These are phyloP conservation scores for Tupiocoris notatus DNA, from an alignment of 2,888 invertebrate species.

Conservation along the genomic window DNA sequence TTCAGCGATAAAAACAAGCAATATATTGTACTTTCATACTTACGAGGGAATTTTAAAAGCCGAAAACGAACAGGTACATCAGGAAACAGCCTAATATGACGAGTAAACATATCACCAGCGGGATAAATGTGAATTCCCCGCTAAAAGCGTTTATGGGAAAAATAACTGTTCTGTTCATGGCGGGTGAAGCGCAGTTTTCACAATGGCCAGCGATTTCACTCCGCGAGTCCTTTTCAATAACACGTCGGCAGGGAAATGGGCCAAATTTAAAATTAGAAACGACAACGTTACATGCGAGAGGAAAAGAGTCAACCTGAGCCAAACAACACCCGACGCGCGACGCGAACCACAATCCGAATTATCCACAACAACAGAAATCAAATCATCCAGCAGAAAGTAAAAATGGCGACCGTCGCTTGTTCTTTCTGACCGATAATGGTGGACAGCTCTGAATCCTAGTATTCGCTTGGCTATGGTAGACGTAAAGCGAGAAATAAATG, in stretches of 20 bases:
- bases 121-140: slow-evolving; percentile 27
- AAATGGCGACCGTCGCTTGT: too few relatives aligned
- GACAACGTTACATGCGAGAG: neutral
- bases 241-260: slow-evolving; percentile 14
- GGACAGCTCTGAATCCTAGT: too few relatives aligned
- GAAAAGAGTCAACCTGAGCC: neutral
- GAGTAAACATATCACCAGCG: slow-evolving; percentile 19
- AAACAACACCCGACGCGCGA: neutral
- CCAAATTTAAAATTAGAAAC: slow-evolving; percentile 29
- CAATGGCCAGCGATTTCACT: neutral
- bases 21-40: neutral
- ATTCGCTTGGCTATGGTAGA: too few relatives aligned
- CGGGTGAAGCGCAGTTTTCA: neutral
- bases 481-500: too few relatives aligned
- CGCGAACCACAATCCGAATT: neutral
- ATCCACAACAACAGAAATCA: neutral
- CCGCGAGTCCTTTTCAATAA: slow-evolving; percentile 1
- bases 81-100: slow-evolving; percentile 14
- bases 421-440: too few relatives aligned
- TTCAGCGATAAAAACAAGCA: too few relatives aligned
- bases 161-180: slow-evolving; percentile 29
- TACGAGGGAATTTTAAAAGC: slow-evolving; percentile 1
- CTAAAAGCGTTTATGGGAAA: slow-evolving; percentile 32
- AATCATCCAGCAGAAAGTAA: neutral
- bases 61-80: slow-evolving; percentile 21